Conservation (phyloP, 2,113 vertebrate species). For the Phasianus colchicus region DNA sequence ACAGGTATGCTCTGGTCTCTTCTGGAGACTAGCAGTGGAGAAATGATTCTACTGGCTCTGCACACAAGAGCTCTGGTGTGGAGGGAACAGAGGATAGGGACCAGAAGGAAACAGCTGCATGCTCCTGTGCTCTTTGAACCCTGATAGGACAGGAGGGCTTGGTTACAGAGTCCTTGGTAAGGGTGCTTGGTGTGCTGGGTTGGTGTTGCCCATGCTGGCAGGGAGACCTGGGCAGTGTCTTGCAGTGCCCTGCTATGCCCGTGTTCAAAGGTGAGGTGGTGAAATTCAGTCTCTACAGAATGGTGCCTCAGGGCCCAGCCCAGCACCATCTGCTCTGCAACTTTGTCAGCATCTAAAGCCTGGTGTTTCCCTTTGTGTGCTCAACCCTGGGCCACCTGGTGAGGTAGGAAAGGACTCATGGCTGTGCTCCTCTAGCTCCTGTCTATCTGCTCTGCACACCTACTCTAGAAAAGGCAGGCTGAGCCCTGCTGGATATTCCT, state of each 20-base stretch:
- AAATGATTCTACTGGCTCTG: background rate
- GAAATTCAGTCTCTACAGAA: background rate
- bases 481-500: background rate
- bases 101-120: background rate
- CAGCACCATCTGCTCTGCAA: background rate
- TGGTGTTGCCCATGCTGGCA: background rate
- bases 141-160: background rate
- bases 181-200: background rate
- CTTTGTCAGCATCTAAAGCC: background rate
- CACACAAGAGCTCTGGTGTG: background rate
- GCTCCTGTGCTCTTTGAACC: background rate
- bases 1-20: background rate
- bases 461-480: background rate
- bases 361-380: background rate
- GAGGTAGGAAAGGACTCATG: background rate
- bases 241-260: background rate
- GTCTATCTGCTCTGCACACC: background rate
- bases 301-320: too few relatives aligned
- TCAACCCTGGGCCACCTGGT: background rate
- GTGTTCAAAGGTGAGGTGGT: background rate
- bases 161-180: background rate
- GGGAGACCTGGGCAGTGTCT: background rate
- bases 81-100: background rate
- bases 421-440: background rate
- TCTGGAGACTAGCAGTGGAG: background rate